Evolutionary conservation across 2,113 vertebrate genomes (phyloP), one percentile per base, ranked within the genome.

Genomic region (Martes martes): DNA sequence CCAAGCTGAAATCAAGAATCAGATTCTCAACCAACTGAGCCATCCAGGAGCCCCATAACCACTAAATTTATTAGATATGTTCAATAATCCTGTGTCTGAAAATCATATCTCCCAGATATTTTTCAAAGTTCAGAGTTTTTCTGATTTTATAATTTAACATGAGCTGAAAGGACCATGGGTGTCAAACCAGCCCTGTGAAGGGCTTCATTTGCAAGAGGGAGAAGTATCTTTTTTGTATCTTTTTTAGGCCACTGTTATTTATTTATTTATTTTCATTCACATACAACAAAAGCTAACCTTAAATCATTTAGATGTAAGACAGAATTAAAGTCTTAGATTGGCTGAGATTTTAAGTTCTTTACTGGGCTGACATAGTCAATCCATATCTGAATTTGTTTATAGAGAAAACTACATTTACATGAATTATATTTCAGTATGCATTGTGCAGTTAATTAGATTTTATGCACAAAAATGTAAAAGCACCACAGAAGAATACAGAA

Each of bases 401-500:
- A 26, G 24, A 95, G 67, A 95, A 86, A 87, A 59, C 33, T 55
- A 94, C 15, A 39, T 71, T 55, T 16, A 50, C 85, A 31, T 78
- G n/a, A 57, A 55, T 93, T 85, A 59, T 69, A 69, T 36, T 91
- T 96, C 79, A 31, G 18, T 86, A 55, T 89, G 73, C 9, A 31
- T 36, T 39, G 26, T 91, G 13, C 23, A 74, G n/a, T 84, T 92
- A 47, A 90, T 97, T 95, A 89, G 96, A 96, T 95, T 96, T 96
- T 82, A 91, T 79, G 42, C 47, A 89, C 67, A 23, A 76, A 92
- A 85, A 83, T 67, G 42, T 45, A 23, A 81, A 78, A 11, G 15
- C 13, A 7, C 19, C 26, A 6, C 45, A 9, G 31, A 6, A 24
- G 39, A 93, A 94, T 85, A 36, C 15, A 96, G 83, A 94, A 52